These are phyloP conservation scores for Panurus biarmicus DNA, from an alignment of 2,113 vertebrate genomes.

Conservation along the genomic window DNA sequence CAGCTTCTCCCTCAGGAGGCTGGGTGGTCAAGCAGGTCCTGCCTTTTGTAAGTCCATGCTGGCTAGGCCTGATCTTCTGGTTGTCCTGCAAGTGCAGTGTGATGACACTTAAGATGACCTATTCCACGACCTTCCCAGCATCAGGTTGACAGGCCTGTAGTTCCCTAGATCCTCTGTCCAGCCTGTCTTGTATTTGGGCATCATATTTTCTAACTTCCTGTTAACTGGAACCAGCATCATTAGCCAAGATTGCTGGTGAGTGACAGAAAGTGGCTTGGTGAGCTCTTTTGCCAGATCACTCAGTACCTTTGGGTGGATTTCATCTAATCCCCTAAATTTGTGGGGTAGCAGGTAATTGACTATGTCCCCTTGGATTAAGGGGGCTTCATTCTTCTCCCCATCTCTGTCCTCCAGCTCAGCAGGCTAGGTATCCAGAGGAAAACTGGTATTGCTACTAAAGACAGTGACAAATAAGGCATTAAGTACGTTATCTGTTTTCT, in stretches of 20 bases:
- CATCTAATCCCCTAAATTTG: neutral
- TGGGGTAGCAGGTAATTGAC: neutral
- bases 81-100: neutral
- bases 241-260: neutral
- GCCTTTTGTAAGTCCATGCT: neutral
- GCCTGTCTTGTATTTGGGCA: neutral
- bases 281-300: neutral
- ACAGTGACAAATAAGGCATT: neutral
- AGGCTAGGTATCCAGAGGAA: neutral
- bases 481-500: neutral
- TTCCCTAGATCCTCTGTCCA: neutral
- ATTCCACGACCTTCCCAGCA: neutral
- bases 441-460: neutral
- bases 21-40: neutral
- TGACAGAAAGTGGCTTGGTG: neutral
- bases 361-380: neutral
- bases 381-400: neutral
- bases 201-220: neutral
- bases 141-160: neutral
- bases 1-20: neutral
- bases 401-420: neutral
- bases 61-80: neutral
- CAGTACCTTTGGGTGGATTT: neutral
- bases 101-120: neutral
- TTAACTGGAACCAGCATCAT: neutral